These are phyloP conservation scores for Bufotes viridis DNA, from an alignment of 2,797 vertebrate species.

Conservation along the genomic window DNA sequence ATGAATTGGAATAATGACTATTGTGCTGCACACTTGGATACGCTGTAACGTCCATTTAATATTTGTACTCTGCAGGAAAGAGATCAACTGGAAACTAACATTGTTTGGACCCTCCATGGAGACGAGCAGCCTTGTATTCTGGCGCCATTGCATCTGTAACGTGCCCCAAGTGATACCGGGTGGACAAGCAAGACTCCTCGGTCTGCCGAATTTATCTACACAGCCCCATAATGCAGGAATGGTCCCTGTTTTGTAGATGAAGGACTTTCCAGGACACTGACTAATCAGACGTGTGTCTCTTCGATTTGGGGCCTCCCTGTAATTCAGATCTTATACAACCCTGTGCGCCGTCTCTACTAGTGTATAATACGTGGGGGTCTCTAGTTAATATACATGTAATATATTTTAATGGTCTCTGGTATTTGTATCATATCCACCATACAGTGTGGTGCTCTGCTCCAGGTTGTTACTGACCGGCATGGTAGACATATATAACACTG, in stretches of 20 bases:
- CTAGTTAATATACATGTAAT: neutral
- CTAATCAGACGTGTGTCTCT: neutral
- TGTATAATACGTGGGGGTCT: neutral
- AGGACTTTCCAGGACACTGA: neutral
- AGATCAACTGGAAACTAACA: no score
- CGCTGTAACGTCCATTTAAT: neutral
- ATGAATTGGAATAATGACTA: neutral
- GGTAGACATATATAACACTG: neutral
- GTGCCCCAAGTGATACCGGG: neutral
- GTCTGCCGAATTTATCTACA: neutral
- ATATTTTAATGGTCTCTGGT: neutral
- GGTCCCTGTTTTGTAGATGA: neutral
- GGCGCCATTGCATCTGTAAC: neutral
- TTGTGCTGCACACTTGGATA: neutral
- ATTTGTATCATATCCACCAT: neutral
- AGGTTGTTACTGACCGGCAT: neutral
- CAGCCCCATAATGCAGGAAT: neutral
- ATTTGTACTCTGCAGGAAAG: constrained; percentile 76
- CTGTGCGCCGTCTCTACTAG: neutral
- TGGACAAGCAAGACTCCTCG: neutral
- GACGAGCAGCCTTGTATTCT: constrained; percentile 35
- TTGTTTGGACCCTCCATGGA: no score
- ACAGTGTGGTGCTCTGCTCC: neutral
- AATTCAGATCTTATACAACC: neutral
- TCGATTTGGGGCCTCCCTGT: neutral